Percentiles rank a stretch among this genome's conserved stretches.
Conservation (phyloP, 2,888 invertebrate species). For the Aleiodes testaceus region DNA sequence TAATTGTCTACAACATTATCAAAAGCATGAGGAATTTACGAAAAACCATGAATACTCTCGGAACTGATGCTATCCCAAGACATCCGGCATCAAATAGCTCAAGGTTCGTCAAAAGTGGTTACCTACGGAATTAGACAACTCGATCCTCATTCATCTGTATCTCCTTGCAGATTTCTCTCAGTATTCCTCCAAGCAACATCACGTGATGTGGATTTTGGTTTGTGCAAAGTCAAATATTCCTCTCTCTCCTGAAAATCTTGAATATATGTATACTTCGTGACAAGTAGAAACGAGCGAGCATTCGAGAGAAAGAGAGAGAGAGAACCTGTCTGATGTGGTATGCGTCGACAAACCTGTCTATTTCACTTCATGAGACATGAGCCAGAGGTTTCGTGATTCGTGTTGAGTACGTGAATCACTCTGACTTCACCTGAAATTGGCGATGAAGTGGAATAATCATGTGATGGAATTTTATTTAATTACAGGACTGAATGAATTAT, state of each 20-base stretch:
- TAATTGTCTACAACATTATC: too few species aligned
- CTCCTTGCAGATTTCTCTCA: slow-evolving; percentile 24
- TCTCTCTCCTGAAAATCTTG: neutral
- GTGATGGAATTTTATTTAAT: neutral
- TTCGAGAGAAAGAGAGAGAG: neutral
- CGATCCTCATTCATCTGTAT: slow-evolving; percentile 22
- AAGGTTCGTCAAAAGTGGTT: slow-evolving; percentile 13
- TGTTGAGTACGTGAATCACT: neutral
- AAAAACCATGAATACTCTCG: too few species aligned
- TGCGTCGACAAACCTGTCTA: slow-evolving; percentile 29
- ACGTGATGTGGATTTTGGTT: slow-evolving; percentile 23
- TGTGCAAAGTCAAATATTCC: slow-evolving; percentile 32
- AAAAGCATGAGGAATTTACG: too few species aligned
- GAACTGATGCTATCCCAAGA: too few species aligned
- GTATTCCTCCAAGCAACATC: slow-evolving; percentile 16
- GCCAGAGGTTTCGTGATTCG: neutral
- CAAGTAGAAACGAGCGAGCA: slow-evolving; percentile 23
- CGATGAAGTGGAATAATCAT: neutral
- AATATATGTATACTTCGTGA: slow-evolving; percentile 15
- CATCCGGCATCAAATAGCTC: neutral
- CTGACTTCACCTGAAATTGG: neutral
- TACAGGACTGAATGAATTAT: too few species aligned
- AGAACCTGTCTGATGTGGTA: slow-evolving; percentile 32
- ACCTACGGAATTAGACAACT: slow-evolving; percentile 4
- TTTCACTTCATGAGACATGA: slow-evolving; percentile 12